Conservation (phyloP, 2,888 invertebrate species). For the Rhingia campestris region DNA sequence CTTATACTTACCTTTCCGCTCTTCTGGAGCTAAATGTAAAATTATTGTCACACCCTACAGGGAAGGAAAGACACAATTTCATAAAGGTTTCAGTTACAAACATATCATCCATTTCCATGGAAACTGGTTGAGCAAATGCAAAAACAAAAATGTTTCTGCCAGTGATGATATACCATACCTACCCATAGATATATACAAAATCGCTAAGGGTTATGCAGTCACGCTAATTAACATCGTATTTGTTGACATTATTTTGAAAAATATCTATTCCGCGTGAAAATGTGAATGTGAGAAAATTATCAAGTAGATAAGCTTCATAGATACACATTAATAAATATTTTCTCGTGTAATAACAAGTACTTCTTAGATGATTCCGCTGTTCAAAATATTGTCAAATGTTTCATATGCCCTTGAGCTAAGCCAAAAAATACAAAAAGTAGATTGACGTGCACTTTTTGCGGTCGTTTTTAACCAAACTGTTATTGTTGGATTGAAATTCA, state of each 20-base stretch:
- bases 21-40: conserved; percentile 55
- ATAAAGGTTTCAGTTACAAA: conserved; percentile 43
- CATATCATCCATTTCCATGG: conserved; percentile 47
- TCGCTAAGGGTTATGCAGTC: conserved; percentile 25
- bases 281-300: too few relatives aligned
- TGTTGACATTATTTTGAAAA: conserved; percentile 8
- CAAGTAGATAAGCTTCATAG: background rate
- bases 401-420: too few relatives aligned
- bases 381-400: too few relatives aligned
- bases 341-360: too few relatives aligned
- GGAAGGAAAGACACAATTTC: conserved; percentile 32
- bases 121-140: conserved; percentile 20
- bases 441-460: too few relatives aligned
- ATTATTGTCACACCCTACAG: conserved; percentile 62
- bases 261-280: background rate
- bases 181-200: background rate
- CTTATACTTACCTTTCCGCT: conserved; percentile 46
- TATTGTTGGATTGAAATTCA: too few relatives aligned
- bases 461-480: too few relatives aligned
- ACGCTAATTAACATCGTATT: conserved; percentile 39
- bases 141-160: conserved; percentile 1
- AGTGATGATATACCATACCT: background rate
- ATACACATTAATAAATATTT: background rate
- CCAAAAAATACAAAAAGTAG: too few relatives aligned
- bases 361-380: too few relatives aligned